Conservation (phyloP, 2,113 vertebrate species). For the Microtus oregoni region DNA sequence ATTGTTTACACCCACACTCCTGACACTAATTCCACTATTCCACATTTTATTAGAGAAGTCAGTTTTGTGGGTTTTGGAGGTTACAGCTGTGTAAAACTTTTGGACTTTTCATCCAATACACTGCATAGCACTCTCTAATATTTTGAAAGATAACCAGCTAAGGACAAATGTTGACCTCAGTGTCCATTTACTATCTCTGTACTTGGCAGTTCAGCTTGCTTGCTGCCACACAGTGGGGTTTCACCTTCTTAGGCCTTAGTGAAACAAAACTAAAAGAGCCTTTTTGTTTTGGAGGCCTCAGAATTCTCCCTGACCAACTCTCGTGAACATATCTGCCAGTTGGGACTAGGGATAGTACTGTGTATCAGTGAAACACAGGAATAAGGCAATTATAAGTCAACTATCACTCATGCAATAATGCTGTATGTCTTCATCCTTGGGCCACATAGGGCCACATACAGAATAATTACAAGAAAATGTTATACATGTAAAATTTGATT, state of each 20-base stretch:
- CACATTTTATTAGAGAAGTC: neutral
- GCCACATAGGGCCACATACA: neutral
- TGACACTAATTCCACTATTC: neutral
- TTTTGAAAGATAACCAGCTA: neutral
- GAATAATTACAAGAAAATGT: neutral
- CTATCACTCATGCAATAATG: neutral
- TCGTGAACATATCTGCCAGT: neutral
- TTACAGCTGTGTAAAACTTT: neutral
- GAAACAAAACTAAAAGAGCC: neutral
- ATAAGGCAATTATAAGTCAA: neutral
- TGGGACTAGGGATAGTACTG: neutral
- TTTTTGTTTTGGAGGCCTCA: neutral
- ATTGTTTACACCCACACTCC: no score
- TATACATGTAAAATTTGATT: neutral
- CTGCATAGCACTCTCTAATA: neutral
- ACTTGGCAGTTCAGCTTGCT: neutral
- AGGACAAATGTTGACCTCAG: neutral
- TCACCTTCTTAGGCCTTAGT: neutral
- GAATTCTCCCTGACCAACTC: no score
- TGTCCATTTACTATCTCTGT: neutral
- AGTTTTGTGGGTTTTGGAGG: neutral
- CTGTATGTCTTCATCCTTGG: neutral
- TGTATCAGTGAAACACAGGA: neutral
- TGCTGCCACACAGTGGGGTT: neutral
- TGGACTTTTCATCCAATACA: neutral